Base-by-base conservation (phyloP, 2,797 vertebrate genomes). In the Smutsia gigantea region DNA sequence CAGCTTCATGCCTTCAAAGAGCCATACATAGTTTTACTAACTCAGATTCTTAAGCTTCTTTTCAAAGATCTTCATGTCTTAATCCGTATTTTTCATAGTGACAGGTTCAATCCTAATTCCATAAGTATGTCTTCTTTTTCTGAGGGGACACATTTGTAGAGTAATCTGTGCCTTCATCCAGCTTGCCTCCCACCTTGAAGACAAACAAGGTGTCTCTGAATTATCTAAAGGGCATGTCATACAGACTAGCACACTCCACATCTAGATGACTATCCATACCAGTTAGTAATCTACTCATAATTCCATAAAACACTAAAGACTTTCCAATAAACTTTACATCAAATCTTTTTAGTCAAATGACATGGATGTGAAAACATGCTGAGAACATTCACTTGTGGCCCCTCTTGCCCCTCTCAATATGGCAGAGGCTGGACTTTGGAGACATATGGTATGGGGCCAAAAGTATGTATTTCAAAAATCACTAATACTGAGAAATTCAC, bases 1-100 rank as follows among this genome's bases (percentile, higher is more conserved):
- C 23, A 64, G 55, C 29, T 93, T 87, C 64, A 83, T 74, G 21
- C 23, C 79, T 96, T 96, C 91, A 96, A 94, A 94, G 82, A 89
- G 15, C 0, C 37, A 19, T 17, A 18, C 0, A 7, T 63, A 84
- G 13, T 94, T 96, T 95, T 75, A 83, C 27, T 77, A 91, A 81
- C 49, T 91, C 93, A 69, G 37, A 93, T 72, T 91, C 51, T 88
- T 87, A 97, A 87, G 31, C 61, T 94, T 14, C 34, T 87, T 95
- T 96, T 37, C 7, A 81, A 86, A 49, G 15, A 55, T 74, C 29
- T 96, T 94, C 61, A 66, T 49, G 5, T 75, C 86, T 93, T 94
- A n/a, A 74, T 66, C 49, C 15, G 79, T 79, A 51, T 79, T 68
- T 31, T 29, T 13, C 19, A 68, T 11, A 49, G 57, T 9, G 11